phyloP scores from a whole-genome alignment of 2,888 invertebrate genomes.

The Brachyptera risi region DNA sequence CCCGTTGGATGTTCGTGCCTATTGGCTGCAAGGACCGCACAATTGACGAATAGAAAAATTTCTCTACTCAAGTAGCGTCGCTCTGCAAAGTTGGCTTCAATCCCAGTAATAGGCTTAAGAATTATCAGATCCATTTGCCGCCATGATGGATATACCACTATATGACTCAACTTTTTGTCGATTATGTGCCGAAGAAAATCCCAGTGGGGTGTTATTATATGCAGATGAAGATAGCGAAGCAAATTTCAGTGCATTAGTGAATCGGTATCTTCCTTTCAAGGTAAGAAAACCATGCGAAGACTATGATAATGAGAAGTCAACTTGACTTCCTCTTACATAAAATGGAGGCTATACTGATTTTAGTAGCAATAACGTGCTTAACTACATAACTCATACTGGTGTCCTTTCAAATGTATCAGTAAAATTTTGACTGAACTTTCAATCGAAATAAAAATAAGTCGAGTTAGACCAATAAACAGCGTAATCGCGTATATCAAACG shows the following conservation, averaged over 20 bases:
- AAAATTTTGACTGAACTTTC: too few species aligned
- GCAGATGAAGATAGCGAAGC: constrained; percentile 53
- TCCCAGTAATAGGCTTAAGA: too few species aligned
- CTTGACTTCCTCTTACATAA: constrained; percentile 35
- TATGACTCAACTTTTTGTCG: constrained; percentile 69
- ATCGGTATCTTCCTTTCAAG: constrained; percentile 70
- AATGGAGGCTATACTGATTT: constrained; percentile 42
- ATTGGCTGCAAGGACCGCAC: too few species aligned
- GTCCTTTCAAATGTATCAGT: neutral
- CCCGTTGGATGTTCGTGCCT: too few species aligned
- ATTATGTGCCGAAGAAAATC: constrained; percentile 70
- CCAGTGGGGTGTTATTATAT: constrained; percentile 63
- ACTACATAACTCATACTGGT: constrained; percentile 42
- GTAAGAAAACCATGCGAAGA: constrained; percentile 52
- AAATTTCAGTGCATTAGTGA: constrained; percentile 61
- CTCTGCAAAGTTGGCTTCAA: too few species aligned
- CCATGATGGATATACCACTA: constrained; percentile 46
- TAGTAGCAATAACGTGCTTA: constrained; percentile 37
- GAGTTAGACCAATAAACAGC: too few species aligned
- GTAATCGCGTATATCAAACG: too few species aligned
- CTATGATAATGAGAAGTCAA: constrained; percentile 44
- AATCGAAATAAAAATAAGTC: too few species aligned
- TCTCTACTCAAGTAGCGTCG: too few species aligned
- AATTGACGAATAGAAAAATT: too few species aligned
- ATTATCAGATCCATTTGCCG: too few species aligned